Percentiles rank a stretch among this genome's conserved stretches.
phyloP scores from a whole-genome alignment of 2,797 vertebrate species.

The Sebastes elongatus region DNA sequence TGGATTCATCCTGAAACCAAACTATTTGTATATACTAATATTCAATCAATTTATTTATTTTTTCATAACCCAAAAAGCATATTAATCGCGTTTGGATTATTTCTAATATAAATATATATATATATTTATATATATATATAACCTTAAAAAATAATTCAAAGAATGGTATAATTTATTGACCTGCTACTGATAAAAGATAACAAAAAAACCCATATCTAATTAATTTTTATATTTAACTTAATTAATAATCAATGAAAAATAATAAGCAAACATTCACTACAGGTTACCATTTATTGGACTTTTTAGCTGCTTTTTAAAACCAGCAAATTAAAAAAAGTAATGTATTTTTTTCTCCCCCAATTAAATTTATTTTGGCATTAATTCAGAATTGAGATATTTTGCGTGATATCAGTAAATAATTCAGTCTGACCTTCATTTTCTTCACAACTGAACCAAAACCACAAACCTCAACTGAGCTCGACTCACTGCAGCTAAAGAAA shows the following conservation, averaged over 20 bases:
- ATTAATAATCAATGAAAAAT: neutral
- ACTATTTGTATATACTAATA: no score
- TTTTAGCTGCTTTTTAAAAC: neutral
- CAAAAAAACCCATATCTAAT: neutral
- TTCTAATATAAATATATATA: neutral
- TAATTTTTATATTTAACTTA: neutral
- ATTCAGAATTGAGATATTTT: slow-evolving; percentile 26
- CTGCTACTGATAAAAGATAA: neutral
- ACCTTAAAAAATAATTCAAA: neutral
- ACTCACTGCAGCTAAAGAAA: slow-evolving; percentile 24
- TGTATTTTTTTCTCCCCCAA: neutral
- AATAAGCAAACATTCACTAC: neutral
- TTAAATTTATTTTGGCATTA: neutral
- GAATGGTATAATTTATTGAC: neutral
- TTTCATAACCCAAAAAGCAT: neutral
- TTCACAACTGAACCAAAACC: slow-evolving; percentile 52
- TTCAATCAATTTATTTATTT: no score
- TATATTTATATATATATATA: no score
- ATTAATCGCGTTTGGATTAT: neutral
- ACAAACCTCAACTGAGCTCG: slow-evolving; percentile 42
- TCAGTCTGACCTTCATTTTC: slow-evolving; percentile 54
- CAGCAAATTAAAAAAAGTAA: neutral
- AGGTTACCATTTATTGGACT: neutral
- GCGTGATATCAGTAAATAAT: slow-evolving; percentile 37
- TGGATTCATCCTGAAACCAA: no score